Conservation (phyloP, 2,797 vertebrate genomes). For the Geotrypetes seraphini region DNA sequence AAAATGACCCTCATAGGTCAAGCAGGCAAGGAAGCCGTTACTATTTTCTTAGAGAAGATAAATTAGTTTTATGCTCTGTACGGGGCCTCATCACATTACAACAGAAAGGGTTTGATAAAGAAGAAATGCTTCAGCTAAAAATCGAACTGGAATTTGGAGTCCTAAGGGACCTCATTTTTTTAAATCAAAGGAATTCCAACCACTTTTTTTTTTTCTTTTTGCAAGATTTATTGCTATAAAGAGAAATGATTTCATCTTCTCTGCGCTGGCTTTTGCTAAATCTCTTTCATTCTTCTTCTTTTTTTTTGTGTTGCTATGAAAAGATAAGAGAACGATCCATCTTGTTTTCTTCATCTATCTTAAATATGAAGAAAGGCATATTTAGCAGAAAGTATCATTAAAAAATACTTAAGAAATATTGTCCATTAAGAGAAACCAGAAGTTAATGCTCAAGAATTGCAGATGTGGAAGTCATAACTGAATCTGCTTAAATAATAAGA, state of each 20-base stretch:
- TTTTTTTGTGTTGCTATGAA: slow-evolving; percentile 28
- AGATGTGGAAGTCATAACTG: no score
- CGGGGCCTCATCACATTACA: slow-evolving; percentile 63
- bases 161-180: slow-evolving; percentile 50
- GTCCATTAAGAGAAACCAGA: slow-evolving; percentile 9
- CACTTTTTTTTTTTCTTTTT: slow-evolving; percentile 49
- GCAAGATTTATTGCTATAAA: slow-evolving; percentile 50
- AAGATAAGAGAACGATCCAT: slow-evolving; percentile 41
- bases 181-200: slow-evolving; percentile 58
- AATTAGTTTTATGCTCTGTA: slow-evolving; percentile 67
- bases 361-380: slow-evolving; percentile 4
- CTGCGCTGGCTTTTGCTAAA: slow-evolving; percentile 54
- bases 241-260: slow-evolving; percentile 46
- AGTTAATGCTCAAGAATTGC: no score
- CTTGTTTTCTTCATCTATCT: slow-evolving; percentile 19
- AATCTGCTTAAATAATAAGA: no score
- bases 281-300: slow-evolving; percentile 9
- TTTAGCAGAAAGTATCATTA: slow-evolving; percentile 3
- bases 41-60: slow-evolving; percentile 69
- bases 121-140: slow-evolving; percentile 57
- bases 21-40: slow-evolving; percentile 63
- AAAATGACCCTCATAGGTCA: slow-evolving; percentile 69
- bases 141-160: slow-evolving; percentile 62
- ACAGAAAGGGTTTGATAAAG: slow-evolving; percentile 63
- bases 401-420: slow-evolving; percentile 10